A percentile compares a stretch with the other conserved stretches of the same genome.
phyloP scores from a whole-genome alignment of 2,797 vertebrate genomes.

The Bucorvus abyssinicus region DNA sequence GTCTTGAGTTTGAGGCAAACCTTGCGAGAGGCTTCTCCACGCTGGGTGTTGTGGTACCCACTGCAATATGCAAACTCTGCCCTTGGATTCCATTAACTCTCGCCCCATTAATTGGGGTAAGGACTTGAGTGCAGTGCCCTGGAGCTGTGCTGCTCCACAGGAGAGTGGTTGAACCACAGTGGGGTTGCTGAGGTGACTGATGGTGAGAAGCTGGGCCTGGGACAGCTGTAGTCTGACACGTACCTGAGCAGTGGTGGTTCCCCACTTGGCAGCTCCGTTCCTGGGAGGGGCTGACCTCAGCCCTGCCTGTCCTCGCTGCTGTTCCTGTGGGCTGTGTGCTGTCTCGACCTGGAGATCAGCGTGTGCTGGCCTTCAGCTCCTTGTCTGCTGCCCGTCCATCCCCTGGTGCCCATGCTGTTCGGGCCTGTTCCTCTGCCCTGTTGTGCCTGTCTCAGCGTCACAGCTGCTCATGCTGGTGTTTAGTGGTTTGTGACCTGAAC shows the following conservation, averaged over 20 bases:
- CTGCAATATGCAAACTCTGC: background rate
- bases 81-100: background rate
- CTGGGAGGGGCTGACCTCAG: background rate
- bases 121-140: background rate
- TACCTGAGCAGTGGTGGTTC: background rate
- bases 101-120: background rate
- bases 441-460: background rate
- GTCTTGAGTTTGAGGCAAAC: background rate
- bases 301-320: background rate
- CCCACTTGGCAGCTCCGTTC: background rate
- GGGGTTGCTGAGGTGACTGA: background rate
- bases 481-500: background rate
- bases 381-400: background rate
- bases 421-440: fast-evolving
- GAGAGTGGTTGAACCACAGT: background rate
- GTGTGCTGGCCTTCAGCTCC: background rate
- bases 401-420: background rate
- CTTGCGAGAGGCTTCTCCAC: background rate
- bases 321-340: background rate
- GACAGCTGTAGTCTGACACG: background rate
- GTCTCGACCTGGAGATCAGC: background rate
- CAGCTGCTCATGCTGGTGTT: background rate
- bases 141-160: background rate
- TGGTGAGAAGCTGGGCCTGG: background rate
- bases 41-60: background rate